These are phyloP conservation scores for Syngnathus floridae DNA, from an alignment of 2,113 vertebrate genomes.

Conservation along the genomic window DNA sequence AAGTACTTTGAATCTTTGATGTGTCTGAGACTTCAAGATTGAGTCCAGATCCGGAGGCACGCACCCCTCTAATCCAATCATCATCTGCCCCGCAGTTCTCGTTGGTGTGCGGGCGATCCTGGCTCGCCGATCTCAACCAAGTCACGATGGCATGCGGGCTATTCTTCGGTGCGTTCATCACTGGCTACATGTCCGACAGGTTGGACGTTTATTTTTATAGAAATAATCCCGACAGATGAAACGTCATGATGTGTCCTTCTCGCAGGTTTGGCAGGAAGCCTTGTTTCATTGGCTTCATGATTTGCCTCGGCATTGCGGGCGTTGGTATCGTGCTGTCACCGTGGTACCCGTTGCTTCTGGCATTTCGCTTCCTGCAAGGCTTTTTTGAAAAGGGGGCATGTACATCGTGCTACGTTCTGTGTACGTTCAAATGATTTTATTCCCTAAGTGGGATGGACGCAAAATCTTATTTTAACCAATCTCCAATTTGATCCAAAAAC, in stretches of 20 bases:
- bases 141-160: constrained; percentile 16
- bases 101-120: constrained; percentile 26
- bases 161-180: constrained; percentile 21
- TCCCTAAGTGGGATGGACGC: neutral
- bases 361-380: constrained; percentile 14
- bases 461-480: neutral
- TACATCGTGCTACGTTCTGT: neutral
- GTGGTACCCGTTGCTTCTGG: constrained; percentile 22
- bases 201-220: neutral
- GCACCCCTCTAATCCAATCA: too few species aligned
- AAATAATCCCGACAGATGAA: neutral
- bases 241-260: neutral
- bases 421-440: constrained; percentile 5
- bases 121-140: constrained; percentile 18
- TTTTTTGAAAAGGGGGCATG: constrained; percentile 24
- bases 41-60: too few species aligned
- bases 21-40: neutral
- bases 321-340: constrained; percentile 11
- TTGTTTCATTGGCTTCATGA: constrained; percentile 18
- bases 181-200: constrained; percentile 23
- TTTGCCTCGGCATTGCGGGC: constrained; percentile 22
- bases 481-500: neutral
- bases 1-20: too few species aligned
- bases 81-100: constrained; percentile 10
- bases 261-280: constrained; percentile 30